A percentile compares a stretch with the other conserved stretches of the same genome.
phyloP scores from a whole-genome alignment of 2,113 vertebrate genomes.

The Cheilinus undulatus region DNA sequence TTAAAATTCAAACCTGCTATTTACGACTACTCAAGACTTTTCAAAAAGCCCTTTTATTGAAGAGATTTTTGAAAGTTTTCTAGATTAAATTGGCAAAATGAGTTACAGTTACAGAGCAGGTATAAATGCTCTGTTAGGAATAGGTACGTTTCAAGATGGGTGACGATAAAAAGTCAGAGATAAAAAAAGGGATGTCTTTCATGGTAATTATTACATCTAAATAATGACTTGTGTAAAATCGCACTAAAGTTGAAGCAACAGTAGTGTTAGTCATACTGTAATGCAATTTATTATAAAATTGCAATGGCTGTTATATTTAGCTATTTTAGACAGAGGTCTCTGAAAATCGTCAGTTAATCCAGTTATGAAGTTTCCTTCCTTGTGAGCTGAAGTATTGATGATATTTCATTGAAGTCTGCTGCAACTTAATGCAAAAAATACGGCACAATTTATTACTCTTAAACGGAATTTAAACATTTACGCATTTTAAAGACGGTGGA shows the following conservation, averaged over 20 bases:
- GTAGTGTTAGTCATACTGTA: no score
- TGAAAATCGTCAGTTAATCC: background rate
- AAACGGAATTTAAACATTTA: background rate
- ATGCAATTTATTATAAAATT: no score
- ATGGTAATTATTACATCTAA: background rate
- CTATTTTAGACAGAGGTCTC: no score
- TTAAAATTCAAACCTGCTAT: no score
- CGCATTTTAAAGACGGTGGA: no score
- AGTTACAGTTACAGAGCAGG: background rate
- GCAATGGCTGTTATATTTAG: no score
- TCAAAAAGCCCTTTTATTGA: no score
- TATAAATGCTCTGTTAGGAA: background rate
- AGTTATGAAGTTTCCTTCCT: no score
- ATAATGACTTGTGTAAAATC: no score
- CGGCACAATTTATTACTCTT: background rate
- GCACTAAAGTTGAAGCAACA: no score
- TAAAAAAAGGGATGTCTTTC: background rate
- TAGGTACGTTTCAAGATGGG: background rate
- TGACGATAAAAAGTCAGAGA: background rate
- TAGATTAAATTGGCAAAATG: background rate
- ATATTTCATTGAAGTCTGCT: background rate
- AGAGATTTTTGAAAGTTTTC: no score
- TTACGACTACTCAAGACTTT: no score
- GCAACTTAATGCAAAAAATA: background rate
- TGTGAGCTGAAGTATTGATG: background rate